phyloP scores from a whole-genome alignment of 1,140 invertebrate genomes.

The Formica selysi region DNA sequence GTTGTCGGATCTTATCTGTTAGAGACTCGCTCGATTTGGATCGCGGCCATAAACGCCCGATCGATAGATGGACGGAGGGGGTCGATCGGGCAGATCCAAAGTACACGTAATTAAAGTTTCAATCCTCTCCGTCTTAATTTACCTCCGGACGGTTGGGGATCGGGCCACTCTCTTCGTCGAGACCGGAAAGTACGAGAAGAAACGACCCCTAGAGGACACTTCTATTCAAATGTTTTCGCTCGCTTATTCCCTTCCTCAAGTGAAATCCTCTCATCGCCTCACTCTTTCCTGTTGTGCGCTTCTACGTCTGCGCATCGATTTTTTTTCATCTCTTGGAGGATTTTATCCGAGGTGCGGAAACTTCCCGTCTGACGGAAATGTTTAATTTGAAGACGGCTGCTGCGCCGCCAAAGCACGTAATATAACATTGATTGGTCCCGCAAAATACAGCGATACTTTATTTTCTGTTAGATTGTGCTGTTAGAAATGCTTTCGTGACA shows the following conservation, averaged over 20 bases:
- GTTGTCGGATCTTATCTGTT: conserved; percentile 44
- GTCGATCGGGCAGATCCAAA: conserved; percentile 63
- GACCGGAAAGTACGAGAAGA: conserved; percentile 12
- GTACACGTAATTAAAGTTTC: conserved; percentile 84
- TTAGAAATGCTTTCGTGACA: neutral
- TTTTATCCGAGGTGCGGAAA: conserved; percentile 44
- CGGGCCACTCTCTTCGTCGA: conserved; percentile 49
- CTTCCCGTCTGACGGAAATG: neutral
- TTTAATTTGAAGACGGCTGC: conserved; percentile 32
- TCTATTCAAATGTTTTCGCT: conserved; percentile 73
- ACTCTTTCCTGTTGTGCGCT: neutral
- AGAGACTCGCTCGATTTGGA: conserved; percentile 11
- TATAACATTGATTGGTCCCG: conserved; percentile 27
- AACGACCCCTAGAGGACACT: conserved; percentile 40
- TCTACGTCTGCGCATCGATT: no score
- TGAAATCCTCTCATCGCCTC: conserved; percentile 20
- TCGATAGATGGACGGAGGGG: neutral
- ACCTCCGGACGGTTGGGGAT: conserved; percentile 49
- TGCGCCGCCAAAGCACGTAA: neutral
- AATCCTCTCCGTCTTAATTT: conserved; percentile 77
- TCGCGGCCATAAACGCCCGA: conserved; percentile 23
- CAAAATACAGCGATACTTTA: neutral
- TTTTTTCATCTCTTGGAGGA: conserved; percentile 33
- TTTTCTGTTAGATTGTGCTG: neutral
- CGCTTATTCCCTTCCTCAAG: conserved; percentile 35